Evolutionary conservation across 2,113 vertebrate species (phyloP).

Genomic region (Pipa parva): DNA sequence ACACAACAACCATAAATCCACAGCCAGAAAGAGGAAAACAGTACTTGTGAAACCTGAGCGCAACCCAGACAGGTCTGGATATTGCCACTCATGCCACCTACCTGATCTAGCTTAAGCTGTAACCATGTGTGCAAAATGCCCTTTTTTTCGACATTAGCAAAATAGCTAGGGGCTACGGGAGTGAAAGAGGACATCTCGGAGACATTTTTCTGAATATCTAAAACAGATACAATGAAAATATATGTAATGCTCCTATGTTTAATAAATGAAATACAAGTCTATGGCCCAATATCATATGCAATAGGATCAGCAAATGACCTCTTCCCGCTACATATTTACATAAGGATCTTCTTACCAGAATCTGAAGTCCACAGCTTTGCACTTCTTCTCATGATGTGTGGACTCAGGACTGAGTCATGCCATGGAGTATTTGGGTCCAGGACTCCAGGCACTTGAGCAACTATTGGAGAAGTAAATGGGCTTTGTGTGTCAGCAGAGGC

Average conservation of each 20-base stretch:
- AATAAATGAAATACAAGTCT: no score
- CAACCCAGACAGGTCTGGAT: no score
- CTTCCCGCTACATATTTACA: no score
- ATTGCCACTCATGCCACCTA: constrained; percentile 50
- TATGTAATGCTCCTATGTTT: not conserved
- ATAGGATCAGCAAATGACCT: no score
- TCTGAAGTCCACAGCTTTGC: constrained; percentile 83
- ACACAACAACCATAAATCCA: no score
- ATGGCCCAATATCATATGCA: no score
- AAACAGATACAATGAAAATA: constrained; percentile 23
- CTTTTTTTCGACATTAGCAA: constrained; percentile 48
- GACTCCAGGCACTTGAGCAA: constrained; percentile 58
- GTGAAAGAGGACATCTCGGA: constrained; percentile 37
- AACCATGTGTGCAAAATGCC: constrained; percentile 68
- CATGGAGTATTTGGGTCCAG: constrained; percentile 69
- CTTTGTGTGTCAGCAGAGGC: constrained; percentile 63
- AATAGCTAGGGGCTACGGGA: constrained; percentile 37
- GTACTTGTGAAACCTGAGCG: no score
- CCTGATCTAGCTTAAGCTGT: constrained; percentile 87
- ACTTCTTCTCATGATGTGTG: constrained; percentile 70
- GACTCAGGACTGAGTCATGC: constrained; percentile 70
- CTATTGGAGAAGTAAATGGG: constrained; percentile 65
- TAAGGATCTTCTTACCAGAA: constrained; percentile 62
- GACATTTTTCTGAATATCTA: constrained; percentile 59
- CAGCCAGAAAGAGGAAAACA: no score